Conservation (phyloP, 2,888 invertebrate genomes). For the Zygaena filipendulae region DNA sequence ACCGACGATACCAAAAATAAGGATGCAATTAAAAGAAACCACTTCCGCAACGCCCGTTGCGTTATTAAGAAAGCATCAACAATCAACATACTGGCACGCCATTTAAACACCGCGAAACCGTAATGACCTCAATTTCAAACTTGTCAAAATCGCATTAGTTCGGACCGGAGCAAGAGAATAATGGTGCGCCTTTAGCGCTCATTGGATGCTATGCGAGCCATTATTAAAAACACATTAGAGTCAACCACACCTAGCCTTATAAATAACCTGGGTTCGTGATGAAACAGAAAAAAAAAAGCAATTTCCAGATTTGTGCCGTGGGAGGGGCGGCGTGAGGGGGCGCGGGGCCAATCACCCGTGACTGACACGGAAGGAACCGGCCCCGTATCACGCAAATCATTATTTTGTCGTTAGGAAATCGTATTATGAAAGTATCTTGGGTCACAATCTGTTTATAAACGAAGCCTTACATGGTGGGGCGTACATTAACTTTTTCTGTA, state of each 20-base stretch:
- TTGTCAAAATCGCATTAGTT: conserved; percentile 67
- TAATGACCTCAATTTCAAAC: conserved; percentile 63
- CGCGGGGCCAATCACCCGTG: conserved; percentile 54
- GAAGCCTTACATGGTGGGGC: conserved; percentile 23
- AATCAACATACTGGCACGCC: conserved; percentile 43
- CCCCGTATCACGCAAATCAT: conserved; percentile 60
- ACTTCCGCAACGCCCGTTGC: conserved; percentile 31
- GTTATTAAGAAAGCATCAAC: conserved; percentile 26
- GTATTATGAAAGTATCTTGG: conserved; percentile 42
- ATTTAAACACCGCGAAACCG: conserved; percentile 56
- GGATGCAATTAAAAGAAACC: conserved; percentile 23
- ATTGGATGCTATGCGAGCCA: conserved; percentile 52
- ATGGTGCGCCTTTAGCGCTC: conserved; percentile 52
- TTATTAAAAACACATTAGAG: conserved; percentile 66
- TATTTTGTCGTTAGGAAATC: conserved; percentile 61
- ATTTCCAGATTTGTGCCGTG: conserved; percentile 52
- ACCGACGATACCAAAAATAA: too few relatives aligned
- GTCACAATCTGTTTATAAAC: conserved; percentile 25
- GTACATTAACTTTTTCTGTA: conserved; percentile 3
- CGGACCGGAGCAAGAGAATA: conserved; percentile 39
- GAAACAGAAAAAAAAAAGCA: conserved; percentile 56
- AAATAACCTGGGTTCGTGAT: conserved; percentile 44
- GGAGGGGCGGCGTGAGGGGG: conserved; percentile 21
- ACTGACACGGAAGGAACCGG: conserved; percentile 60
- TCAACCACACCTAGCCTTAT: conserved; percentile 50